These are phyloP conservation scores for Nerophis ophidion DNA, from an alignment of 2,113 vertebrate genomes.

Conservation along the genomic window DNA sequence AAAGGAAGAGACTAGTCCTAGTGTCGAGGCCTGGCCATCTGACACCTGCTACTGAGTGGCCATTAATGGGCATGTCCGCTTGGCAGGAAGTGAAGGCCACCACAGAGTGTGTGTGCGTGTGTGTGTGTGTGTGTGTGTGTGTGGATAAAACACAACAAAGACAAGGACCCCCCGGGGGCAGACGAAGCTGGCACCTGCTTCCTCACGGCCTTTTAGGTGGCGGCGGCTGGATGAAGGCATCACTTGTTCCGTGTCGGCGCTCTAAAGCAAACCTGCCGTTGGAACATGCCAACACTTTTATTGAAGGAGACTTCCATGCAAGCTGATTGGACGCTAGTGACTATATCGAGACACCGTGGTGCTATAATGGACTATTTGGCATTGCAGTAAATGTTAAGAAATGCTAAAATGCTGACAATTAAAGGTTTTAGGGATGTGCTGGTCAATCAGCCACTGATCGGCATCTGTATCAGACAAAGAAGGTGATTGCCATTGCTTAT, in stretches of 20 bases:
- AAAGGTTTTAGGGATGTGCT: too few relatives aligned
- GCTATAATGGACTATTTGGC: too few relatives aligned
- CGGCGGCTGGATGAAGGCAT: conserved; percentile 35
- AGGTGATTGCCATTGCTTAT: too few relatives aligned
- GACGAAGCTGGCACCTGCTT: conserved; percentile 69
- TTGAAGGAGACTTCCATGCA: neutral
- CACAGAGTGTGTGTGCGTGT: conserved; percentile 4
- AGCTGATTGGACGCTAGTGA: neutral
- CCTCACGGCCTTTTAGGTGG: conserved; percentile 59
- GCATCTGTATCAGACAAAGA: too few relatives aligned
- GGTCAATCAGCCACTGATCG: too few relatives aligned
- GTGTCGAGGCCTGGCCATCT: conserved; percentile 69
- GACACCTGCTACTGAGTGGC: conserved; percentile 71
- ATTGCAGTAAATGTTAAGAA: too few relatives aligned
- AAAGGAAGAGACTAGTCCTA: conserved; percentile 49
- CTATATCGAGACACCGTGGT: too few relatives aligned
- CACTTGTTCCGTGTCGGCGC: conserved; percentile 34
- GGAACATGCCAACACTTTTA: conserved; percentile 8
- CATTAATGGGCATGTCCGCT: conserved; percentile 57
- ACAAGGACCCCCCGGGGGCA: conserved; percentile 57
- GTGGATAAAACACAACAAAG: conserved; percentile 41
- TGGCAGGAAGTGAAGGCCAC: conserved; percentile 69
- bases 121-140: neutral
- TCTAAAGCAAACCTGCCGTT: conserved; percentile 25
- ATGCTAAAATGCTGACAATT: too few relatives aligned